Base-by-base conservation (phyloP, 2,888 invertebrate genomes). In the Corbicula japonica region DNA sequence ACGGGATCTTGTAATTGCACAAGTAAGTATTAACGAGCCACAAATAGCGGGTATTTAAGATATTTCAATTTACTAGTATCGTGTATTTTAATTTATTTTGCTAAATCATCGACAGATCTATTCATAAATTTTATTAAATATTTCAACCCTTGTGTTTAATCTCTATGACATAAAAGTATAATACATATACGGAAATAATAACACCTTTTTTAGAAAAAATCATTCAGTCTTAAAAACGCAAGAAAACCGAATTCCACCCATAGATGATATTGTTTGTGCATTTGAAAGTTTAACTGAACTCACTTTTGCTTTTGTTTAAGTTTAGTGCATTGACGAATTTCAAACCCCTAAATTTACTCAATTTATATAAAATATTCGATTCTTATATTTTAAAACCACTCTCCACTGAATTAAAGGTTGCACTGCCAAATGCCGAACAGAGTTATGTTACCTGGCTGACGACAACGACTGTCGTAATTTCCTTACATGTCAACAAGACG, bases 391-490 rank as follows among this genome's bases (percentile, higher is more conserved):
- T 23, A 26, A 0, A 44, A 18, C 8, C 30, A 21, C 12, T 28
- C 35, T 63, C 0, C n/a, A 65, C n/a, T n/a, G n/a, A n/a, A n/a
- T n/a, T n/a, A n/a, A n/a, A n/a, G 65, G 35, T 10, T 65, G 65
- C 28, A 18, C 10, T 21, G 15, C 1, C n/a, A 65, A 52, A 26
- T 79, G 79, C 26, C 38, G 23, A 18, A 60, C 61, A 10, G 71
- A 74, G 30, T 18, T 46, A 21, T 79, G 79, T 34, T 70, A 74
- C 41, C 26, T 79, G 2, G 38, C 56, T n/a, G 70, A 79, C 35
- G 52, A 44, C 2, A 58, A 23, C 2, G 79, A 79, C 56, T 79
- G 79, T 32, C 63, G 79, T 12, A 73, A 70, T 34, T 79, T 70
- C 38, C 74, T 79, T 26, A 44, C 28, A 18, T 79, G 79, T 44